Evolutionary conservation across 2,888 invertebrate genomes (phyloP), one percentile per base, ranked within the genome.

Genomic region (Drosophila suboccidentalis): DNA sequence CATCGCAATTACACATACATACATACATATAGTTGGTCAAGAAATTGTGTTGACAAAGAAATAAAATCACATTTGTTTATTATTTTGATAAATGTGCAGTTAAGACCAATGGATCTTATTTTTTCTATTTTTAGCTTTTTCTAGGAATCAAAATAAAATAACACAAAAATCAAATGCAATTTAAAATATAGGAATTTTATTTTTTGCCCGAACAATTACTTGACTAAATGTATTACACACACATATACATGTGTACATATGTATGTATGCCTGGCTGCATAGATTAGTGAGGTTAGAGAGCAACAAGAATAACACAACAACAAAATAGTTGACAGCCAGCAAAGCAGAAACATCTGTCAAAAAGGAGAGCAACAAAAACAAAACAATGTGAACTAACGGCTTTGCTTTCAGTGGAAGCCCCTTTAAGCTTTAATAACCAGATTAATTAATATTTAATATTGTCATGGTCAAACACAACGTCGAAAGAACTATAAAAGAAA

Each of bases 381-480:
- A 13, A 61, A 44, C n/a, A 70, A 59, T 41, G 43, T 36, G 47
- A 46, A 39, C 53, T 44, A 47, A 64, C 15, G 9, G 49, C 70
- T 57, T 55, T 53, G 41, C 50, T 62, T 60, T 47, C 34, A 47
- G 59, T 75, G 54, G 49, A 49, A 53, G 68, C 62, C 72, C n/a
- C 64, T 70, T 69, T 60, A 65, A 68, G 65, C 66, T 57, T 65
- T 71, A 84, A 75, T 78, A 85, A 69, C 55, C 80, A 83, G 81
- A 85, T 85, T 87, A 85, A 85, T 85, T 85, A 73, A 85, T 83
- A 82, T 84, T 87, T 86, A 86, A 88, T 80, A 88, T 86, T 87
- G 87, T 86, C 86, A 86, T 71, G 86, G 86, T 64, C 89, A 85
- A 81, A 75, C 78, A 66, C 51, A 53, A 68, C 58, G 69, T 76